These are phyloP conservation scores for Plecturocebus donacophilus DNA, from an alignment of 2,113 vertebrate species.

Conservation along the genomic window DNA sequence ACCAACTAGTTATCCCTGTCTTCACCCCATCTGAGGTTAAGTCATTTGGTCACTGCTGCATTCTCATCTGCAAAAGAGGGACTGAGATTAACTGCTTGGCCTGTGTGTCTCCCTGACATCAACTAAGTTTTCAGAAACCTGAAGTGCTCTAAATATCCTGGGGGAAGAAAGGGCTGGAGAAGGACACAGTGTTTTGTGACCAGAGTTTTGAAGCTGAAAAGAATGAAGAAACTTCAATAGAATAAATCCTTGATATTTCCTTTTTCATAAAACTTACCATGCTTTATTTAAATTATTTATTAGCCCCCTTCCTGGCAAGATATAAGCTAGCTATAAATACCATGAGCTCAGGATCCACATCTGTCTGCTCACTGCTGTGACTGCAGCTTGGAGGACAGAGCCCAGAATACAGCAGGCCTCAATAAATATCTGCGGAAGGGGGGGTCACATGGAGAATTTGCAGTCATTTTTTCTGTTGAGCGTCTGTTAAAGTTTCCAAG, in stretches of 20 bases:
- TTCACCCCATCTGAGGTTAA: not conserved
- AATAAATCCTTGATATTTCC: not conserved
- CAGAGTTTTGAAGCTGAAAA: not conserved
- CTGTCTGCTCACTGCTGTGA: not conserved
- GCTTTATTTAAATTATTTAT: not conserved
- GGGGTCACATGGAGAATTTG: not conserved
- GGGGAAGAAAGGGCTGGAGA: not conserved
- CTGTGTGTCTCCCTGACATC: not conserved
- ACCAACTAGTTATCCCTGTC: not conserved
- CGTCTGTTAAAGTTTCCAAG: not conserved
- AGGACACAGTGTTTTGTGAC: not conserved
- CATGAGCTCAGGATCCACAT: not conserved
- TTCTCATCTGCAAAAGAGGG: not conserved
- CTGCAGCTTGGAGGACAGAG: not conserved
- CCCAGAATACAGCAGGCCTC: not conserved
- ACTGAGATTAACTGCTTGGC: not conserved
- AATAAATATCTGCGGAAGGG: not conserved
- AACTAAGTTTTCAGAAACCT: not conserved
- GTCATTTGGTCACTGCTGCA: not conserved
- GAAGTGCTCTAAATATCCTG: not conserved
- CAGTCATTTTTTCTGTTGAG: not conserved
- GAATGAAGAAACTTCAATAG: not conserved
- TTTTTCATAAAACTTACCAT: not conserved
- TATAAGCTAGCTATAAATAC: not conserved
- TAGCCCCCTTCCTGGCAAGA: not conserved